Percentiles rank a stretch among this genome's conserved stretches.
Conservation (phyloP, 2,113 vertebrate species). For the Craseonycteris thonglongyai region DNA sequence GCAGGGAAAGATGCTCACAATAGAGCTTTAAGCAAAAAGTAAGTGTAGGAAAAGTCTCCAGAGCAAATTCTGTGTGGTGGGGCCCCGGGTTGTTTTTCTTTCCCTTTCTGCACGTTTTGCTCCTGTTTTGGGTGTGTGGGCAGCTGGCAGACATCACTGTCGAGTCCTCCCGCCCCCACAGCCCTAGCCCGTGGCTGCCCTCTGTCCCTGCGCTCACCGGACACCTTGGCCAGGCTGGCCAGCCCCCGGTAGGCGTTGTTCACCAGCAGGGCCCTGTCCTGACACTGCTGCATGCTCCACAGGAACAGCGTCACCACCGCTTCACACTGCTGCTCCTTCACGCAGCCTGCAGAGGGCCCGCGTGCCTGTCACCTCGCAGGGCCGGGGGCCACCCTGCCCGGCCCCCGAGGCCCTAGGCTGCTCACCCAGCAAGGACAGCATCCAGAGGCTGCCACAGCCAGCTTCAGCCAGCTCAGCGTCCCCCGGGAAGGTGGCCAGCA, state of each 20-base stretch:
- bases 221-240: conserved; percentile 75
- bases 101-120: no score
- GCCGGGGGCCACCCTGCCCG: fast-evolving
- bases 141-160: background rate
- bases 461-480: conserved; percentile 52
- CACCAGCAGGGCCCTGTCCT: conserved; percentile 65
- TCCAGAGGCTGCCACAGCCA: conserved; percentile 77
- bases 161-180: background rate
- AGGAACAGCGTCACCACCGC: conserved; percentile 62
- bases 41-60: fast-evolving
- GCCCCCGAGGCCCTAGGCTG: background rate
- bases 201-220: conserved; percentile 69
- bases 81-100: fast-evolving
- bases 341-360: conserved; percentile 61
- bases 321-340: conserved; percentile 69
- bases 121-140: background rate
- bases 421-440: conserved; percentile 78
- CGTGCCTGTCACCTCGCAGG: fast-evolving
- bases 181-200: no score
- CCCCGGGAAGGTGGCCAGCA: conserved; percentile 55
- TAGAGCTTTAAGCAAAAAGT: fast-evolving
- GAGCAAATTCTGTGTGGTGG: fast-evolving
- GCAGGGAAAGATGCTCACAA: fast-evolving
- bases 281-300: conserved; percentile 58
- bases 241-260: conserved; percentile 74